phyloP scores from a whole-genome alignment of 92 coral and sea anemone species.

The Epizoanthus rinbou region DNA sequence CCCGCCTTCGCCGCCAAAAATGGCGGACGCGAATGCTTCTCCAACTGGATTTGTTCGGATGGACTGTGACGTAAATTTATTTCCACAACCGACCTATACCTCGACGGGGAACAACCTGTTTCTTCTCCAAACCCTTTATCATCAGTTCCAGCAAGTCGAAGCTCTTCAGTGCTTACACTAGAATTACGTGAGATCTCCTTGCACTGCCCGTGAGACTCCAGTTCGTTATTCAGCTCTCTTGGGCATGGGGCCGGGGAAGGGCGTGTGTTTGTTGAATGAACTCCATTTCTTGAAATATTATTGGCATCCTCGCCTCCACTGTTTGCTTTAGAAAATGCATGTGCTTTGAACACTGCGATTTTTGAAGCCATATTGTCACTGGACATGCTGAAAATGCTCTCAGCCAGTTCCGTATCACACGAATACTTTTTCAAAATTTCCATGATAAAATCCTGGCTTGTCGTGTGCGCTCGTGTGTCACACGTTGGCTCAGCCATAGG shows the following conservation, averaged over 20 bases:
- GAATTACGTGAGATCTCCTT: slow-evolving; percentile 17
- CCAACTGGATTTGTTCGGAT: slow-evolving; percentile 24
- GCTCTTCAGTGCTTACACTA: slow-evolving; percentile 14
- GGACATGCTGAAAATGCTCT: slow-evolving; percentile 62
- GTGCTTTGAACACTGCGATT: slow-evolving; percentile 70
- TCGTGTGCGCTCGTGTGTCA: slow-evolving; percentile 3
- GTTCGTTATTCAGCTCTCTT: slow-evolving; percentile 34
- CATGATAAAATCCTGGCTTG: slow-evolving; percentile 41
- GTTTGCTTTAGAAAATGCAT: slow-evolving; percentile 75
- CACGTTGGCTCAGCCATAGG: slow-evolving; percentile 10
- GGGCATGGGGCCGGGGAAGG: slow-evolving; percentile 60
- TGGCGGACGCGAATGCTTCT: slow-evolving; percentile 35
- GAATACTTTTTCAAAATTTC: slow-evolving; percentile 74
- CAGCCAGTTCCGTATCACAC: slow-evolving; percentile 44
- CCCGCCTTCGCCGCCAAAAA: slow-evolving; percentile 43
- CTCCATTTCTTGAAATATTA: slow-evolving; percentile 57
- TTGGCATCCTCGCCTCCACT: slow-evolving; percentile 73
- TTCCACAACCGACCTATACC: not conserved
- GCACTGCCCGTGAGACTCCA: not conserved
- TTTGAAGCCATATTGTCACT: slow-evolving; percentile 69
- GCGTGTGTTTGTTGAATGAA: slow-evolving; percentile 71
- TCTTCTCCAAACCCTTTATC: not conserved
- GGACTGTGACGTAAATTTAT: slow-evolving; percentile 16
- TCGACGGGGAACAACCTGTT: not conserved
- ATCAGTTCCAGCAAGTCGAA: not conserved